A percentile compares a stretch with the other conserved stretches of the same genome.
Evolutionary conservation across 2,113 vertebrate genomes (phyloP).

Genomic region (Fregetta grallaria): DNA sequence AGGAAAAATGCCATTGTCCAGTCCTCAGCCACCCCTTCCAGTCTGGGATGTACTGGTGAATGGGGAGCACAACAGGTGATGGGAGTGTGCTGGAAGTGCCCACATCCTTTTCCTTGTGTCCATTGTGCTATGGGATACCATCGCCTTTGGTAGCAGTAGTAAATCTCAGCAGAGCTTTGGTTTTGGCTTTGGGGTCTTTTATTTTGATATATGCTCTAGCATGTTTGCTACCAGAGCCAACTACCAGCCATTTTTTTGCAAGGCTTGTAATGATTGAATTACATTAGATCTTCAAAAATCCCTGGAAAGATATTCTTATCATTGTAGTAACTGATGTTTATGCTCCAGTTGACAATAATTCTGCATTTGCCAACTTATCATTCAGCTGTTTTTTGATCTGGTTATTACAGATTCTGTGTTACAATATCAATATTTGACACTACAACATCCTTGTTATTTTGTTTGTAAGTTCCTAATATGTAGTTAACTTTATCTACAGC

Average conservation of each 20-base stretch:
- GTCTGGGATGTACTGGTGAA: background rate
- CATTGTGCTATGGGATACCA: background rate
- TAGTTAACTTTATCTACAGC: background rate
- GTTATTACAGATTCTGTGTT: background rate
- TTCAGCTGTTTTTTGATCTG: background rate
- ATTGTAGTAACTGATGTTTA: background rate
- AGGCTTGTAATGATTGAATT: background rate
- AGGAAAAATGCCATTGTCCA: background rate
- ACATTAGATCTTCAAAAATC: background rate
- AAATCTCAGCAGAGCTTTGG: background rate
- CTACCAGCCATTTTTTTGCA: background rate
- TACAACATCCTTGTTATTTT: background rate
- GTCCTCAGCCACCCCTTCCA: background rate
- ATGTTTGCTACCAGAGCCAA: background rate
- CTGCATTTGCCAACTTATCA: background rate
- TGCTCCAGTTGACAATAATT: background rate
- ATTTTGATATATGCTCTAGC: background rate
- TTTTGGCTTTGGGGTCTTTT: background rate
- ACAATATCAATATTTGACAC: background rate
- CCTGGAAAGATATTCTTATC: background rate
- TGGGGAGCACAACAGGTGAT: fast-evolving
- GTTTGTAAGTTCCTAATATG: background rate
- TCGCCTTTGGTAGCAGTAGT: background rate
- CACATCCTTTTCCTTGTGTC: background rate
- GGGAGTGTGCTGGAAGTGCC: background rate